Evolutionary conservation across 2,797 vertebrate genomes (phyloP).

Genomic region (Australoheros facetus): DNA sequence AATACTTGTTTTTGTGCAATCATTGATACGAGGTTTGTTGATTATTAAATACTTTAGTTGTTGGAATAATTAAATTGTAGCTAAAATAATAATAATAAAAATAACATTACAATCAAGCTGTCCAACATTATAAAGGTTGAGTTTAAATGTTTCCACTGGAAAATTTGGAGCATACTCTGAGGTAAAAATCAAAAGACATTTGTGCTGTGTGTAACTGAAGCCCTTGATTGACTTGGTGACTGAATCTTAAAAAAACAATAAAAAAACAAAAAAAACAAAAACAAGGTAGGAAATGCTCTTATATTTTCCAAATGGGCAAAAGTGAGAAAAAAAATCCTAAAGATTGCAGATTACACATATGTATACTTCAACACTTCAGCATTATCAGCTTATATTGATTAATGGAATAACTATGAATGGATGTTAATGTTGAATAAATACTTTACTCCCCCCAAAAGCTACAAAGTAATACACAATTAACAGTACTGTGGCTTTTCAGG

Average conservation of each 20-base stretch:
- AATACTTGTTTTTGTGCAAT: slow-evolving; percentile 40
- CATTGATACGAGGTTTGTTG: slow-evolving; percentile 19
- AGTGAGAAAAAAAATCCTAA: neutral
- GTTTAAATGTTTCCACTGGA: slow-evolving; percentile 10
- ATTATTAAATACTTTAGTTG: slow-evolving; percentile 1
- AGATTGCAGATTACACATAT: neutral
- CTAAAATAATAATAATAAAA: slow-evolving; percentile 14
- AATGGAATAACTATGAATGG: neutral
- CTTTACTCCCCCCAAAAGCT: neutral
- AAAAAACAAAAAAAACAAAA: neutral
- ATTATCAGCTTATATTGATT: neutral
- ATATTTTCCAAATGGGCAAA: neutral
- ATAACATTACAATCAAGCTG: slow-evolving; percentile 53
- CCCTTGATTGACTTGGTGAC: slow-evolving; percentile 27
- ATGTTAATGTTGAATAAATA: neutral
- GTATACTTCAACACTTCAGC: neutral
- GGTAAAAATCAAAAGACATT: neutral
- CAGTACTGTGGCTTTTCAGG: slow-evolving; percentile 20
- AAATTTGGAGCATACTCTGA: neutral
- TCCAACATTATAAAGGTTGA: slow-evolving; percentile 24
- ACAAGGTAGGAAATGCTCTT: neutral
- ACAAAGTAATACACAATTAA: slow-evolving; percentile 3
- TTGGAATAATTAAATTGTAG: slow-evolving; percentile 1
- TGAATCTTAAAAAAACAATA: neutral
- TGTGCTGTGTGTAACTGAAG: slow-evolving; percentile 39